phyloP scores from a whole-genome alignment of 2,797 vertebrate species.

The Emydoidea blandingii region DNA sequence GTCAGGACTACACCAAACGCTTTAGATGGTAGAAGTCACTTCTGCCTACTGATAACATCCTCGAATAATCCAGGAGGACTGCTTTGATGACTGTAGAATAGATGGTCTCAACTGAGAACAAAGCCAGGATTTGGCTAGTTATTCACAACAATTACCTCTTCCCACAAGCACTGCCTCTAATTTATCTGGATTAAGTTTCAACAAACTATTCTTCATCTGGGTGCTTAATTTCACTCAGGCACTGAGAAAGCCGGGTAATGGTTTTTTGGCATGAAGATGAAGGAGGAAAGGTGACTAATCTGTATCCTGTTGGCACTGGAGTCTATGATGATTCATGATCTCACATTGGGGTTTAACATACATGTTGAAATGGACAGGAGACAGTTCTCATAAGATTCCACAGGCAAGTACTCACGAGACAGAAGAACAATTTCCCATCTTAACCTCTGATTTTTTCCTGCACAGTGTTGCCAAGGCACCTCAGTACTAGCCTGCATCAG shows the following conservation, averaged over 20 bases:
- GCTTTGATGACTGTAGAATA: neutral
- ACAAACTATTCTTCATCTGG: neutral
- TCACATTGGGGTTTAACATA: neutral
- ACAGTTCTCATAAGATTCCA: neutral
- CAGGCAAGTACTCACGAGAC: accelerated
- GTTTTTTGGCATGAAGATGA: neutral
- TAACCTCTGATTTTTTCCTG: neutral
- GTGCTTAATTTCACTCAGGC: neutral
- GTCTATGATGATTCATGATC: neutral
- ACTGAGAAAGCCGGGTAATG: neutral
- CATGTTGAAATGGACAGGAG: neutral
- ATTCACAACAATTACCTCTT: neutral
- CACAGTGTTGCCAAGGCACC: neutral
- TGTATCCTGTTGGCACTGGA: neutral
- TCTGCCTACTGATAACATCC: neutral
- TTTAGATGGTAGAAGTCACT: neutral
- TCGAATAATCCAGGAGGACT: neutral
- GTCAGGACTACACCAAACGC: neutral
- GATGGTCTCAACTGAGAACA: neutral
- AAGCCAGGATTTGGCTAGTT: neutral
- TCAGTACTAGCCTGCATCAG: neutral
- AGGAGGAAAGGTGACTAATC: neutral
- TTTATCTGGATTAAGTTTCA: neutral
- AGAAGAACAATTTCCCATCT: neutral
- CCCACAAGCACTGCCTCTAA: neutral